Base-by-base conservation (phyloP, 2,888 invertebrate species). In the Sepioteuthis lessoniana region DNA sequence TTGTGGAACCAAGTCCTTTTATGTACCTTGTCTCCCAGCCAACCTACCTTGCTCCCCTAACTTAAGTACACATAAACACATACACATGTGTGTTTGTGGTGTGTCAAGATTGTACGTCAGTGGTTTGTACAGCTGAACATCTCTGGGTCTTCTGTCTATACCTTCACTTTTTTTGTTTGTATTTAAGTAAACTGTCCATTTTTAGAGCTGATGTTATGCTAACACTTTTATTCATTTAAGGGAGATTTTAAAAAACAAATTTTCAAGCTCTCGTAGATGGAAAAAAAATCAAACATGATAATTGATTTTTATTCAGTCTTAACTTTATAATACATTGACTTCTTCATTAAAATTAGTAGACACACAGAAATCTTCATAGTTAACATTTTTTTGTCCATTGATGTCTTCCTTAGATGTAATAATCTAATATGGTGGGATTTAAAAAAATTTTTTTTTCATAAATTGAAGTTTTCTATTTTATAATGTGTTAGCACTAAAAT, bases 1-100 rank as follows among this genome's bases (percentile, higher is more conserved):
- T 13, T 35, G 76, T 76, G 16, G 76, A 35, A n/a, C n/a, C 16
- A 76, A 76, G 76, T n/a, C 76, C 76, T 76, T 76, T 76, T 76
- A 76, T 76, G 76, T 76, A 76, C 76, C 76, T 76, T 76, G 76
- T n/a, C 76, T 76, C 76, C 76, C 76, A 76, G 76, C 76, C 76
- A 76, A 76, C 76, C 76, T 76, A n/a, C 76, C 35, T 76, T 76
- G 76, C 76, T 35, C 19, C 76, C 76, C 76, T 35, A 31, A 31
- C 10, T 76, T 8, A 10, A 35, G n/a, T 76, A n/a, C 21, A 31
- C 31, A 60, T 7, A 76, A 2, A 76, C n/a, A n/a, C n/a, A 76
- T 19, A 35, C 76, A 76, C n/a, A 19, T 76, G n/a, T 76, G 76
- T 76, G 76, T 76, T n/a, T 76, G 76, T 76, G 76, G 76, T 76